Percentiles rank a stretch among this genome's conserved stretches.
phyloP scores from a whole-genome alignment of 2,797 vertebrate species.

The Enteromius afrohamiltoni region DNA sequence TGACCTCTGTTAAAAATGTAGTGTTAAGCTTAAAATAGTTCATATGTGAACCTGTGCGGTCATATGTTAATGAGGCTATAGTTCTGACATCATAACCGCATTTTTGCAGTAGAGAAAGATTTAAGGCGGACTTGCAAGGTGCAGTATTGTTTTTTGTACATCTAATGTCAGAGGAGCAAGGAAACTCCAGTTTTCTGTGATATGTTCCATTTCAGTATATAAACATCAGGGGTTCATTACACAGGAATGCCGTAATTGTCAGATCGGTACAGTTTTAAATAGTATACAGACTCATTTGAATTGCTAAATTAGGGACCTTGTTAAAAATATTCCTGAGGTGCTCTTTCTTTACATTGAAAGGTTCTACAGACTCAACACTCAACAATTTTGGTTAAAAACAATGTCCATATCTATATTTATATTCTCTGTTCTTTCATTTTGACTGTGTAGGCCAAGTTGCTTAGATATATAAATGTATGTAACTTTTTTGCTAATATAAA shows the following conservation, averaged over 20 bases:
- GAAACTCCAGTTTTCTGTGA: neutral
- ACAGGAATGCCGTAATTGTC: neutral
- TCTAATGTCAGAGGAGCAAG: too few relatives aligned
- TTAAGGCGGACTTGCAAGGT: neutral
- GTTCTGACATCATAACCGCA: neutral
- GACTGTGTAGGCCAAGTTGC: neutral
- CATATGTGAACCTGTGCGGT: neutral
- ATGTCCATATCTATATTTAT: neutral
- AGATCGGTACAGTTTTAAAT: neutral
- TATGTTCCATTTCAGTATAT: constrained; percentile 12
- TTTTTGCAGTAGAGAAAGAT: neutral
- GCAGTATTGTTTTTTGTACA: neutral
- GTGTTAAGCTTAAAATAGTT: neutral
- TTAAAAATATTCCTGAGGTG: neutral
- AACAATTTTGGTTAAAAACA: neutral
- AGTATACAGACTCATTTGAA: constrained; percentile 9
- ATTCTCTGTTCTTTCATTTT: neutral
- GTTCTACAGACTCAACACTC: neutral
- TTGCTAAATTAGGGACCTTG: constrained; percentile 1
- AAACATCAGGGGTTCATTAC: neutral
- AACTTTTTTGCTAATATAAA: neutral
- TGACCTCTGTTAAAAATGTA: neutral
- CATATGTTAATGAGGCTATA: neutral
- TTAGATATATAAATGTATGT: too few relatives aligned
- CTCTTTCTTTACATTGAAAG: neutral